Percentiles rank a stretch among this genome's conserved stretches.
Conservation (phyloP, 2,113 vertebrate species). For the Calidris pygmaea region DNA sequence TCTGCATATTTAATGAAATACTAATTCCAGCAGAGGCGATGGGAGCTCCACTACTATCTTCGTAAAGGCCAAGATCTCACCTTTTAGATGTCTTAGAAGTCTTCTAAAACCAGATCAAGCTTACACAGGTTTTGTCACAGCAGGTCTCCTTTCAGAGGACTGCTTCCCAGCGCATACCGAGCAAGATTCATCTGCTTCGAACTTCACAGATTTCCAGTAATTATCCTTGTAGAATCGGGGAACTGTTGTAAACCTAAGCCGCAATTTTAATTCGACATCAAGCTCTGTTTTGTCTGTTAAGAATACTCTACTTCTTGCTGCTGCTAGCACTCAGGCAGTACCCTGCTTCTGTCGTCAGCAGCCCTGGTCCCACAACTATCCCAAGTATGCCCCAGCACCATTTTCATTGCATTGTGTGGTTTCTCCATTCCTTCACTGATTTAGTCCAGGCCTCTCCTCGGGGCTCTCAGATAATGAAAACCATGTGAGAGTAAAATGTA, state of each 20-base stretch:
- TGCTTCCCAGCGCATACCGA: background rate
- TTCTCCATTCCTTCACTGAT: slow-evolving; percentile 79
- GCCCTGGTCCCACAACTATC: slow-evolving; percentile 78
- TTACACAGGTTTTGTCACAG: background rate
- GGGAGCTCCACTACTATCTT: background rate
- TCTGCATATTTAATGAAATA: background rate
- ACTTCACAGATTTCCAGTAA: slow-evolving; percentile 35
- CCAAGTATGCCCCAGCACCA: slow-evolving; percentile 75
- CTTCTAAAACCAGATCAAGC: background rate
- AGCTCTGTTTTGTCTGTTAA: background rate
- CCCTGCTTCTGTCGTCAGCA: slow-evolving; percentile 75
- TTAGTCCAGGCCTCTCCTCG: slow-evolving; percentile 77
- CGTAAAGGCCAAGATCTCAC: background rate
- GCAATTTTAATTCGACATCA: background rate
- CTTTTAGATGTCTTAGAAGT: background rate
- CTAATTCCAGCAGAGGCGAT: background rate
- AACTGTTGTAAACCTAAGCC: slow-evolving; percentile 21
- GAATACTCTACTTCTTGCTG: slow-evolving; percentile 22
- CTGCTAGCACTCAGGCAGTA: slow-evolving; percentile 65
- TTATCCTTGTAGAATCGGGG: slow-evolving; percentile 11
- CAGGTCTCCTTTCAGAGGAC: background rate
- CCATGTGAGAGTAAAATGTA: slow-evolving; percentile 75
- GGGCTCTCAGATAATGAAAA: slow-evolving; percentile 75
- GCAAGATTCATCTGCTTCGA: background rate
- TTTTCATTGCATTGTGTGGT: slow-evolving; percentile 79